Conservation (phyloP, 2,113 vertebrate species). For the Vanacampus margaritifer region DNA sequence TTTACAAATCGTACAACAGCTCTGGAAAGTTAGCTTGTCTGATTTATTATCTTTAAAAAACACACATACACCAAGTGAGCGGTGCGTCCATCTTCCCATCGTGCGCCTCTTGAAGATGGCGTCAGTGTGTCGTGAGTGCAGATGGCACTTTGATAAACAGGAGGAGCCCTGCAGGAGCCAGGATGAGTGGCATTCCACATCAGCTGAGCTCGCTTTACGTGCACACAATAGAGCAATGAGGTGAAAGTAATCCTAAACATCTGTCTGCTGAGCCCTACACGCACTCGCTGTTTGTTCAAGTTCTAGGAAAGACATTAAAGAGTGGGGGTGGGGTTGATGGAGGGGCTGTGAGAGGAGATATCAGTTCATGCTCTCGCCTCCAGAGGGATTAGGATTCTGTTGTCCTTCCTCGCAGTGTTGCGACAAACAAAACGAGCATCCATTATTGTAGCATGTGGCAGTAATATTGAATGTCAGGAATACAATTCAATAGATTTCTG, state of each 20-base stretch:
- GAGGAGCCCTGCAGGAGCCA: conserved; percentile 58
- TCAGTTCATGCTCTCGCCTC: conserved; percentile 70
- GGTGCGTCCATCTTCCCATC: conserved; percentile 2
- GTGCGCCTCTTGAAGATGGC: conserved; percentile 16
- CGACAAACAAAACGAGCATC: conserved; percentile 51
- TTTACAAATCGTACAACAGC: conserved; percentile 8
- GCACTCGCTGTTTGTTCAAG: conserved; percentile 70
- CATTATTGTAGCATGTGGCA: neutral
- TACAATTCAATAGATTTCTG: neutral
- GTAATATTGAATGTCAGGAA: neutral
- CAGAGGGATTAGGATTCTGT: conserved; percentile 56
- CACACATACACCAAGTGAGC: neutral
- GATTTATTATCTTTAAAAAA: neutral
- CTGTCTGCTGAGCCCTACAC: conserved; percentile 70
- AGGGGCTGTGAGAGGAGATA: conserved; percentile 42
- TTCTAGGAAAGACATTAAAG: conserved; percentile 67
- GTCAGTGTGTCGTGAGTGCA: conserved; percentile 51
- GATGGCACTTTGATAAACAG: conserved; percentile 65
- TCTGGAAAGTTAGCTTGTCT: neutral
- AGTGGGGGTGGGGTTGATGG: conserved; percentile 14
- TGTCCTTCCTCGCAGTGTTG: conserved; percentile 47
- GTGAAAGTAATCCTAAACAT: conserved; percentile 75
- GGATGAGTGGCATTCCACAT: conserved; percentile 68
- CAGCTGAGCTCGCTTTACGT: conserved; percentile 71
- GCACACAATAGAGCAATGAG: conserved; percentile 70